Conservation (phyloP, 2,113 vertebrate species). For the Zingel zingel region DNA sequence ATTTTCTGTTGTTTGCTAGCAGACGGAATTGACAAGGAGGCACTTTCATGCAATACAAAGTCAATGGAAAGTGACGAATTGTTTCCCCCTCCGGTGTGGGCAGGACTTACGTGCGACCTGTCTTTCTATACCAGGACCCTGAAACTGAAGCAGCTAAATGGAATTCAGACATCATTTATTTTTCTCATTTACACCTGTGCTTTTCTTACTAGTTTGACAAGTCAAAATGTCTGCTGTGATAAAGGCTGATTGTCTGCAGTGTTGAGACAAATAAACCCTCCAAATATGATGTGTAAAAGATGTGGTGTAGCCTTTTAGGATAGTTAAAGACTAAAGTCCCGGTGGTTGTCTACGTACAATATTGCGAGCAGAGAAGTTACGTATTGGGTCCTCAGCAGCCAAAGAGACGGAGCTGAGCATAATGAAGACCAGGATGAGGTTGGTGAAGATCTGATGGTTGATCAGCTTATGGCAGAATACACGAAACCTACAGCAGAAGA, state of each 20-base stretch:
- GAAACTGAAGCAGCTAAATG: neutral
- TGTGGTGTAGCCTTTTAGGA: neutral
- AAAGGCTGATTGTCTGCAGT: neutral
- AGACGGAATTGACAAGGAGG: too few relatives aligned
- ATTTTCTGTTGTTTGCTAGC: too few relatives aligned
- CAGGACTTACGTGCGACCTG: too few relatives aligned
- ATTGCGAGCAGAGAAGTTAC: constrained; percentile 96
- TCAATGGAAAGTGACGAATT: too few relatives aligned
- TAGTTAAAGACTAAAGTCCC: neutral
- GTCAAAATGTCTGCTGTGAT: neutral
- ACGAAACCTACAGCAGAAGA: constrained; percentile 87
- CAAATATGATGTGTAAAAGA: neutral
- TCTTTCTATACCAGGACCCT: neutral
- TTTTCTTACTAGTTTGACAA: neutral
- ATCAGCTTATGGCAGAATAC: constrained; percentile 96
- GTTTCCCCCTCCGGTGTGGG: too few relatives aligned
- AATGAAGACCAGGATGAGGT: constrained; percentile 99
- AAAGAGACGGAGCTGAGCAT: constrained; percentile 98
- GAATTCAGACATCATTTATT: neutral
- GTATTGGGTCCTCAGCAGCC: constrained; percentile 97
- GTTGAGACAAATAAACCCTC: neutral
- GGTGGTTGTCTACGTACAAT: constrained; percentile 86
- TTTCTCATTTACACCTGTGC: neutral
- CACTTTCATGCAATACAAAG: too few relatives aligned
- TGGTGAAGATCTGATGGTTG: constrained; percentile 99